phyloP scores from a whole-genome alignment of 2,888 invertebrate genomes.

The Patella pellucida region DNA sequence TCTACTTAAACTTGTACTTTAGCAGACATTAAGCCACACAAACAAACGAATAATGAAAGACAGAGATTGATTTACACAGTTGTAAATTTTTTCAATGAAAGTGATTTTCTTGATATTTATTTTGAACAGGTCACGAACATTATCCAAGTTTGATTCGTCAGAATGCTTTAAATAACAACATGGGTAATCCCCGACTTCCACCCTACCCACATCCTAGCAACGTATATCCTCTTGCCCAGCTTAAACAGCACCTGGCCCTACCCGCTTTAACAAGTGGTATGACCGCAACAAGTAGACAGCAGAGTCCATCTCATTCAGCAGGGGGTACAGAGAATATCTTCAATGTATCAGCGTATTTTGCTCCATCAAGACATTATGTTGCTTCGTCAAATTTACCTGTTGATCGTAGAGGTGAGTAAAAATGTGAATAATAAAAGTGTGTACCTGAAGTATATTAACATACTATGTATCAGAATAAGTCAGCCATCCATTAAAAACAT shows the following conservation, averaged over 20 bases:
- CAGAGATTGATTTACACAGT: too few species aligned
- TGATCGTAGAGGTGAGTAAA: conserved; percentile 52
- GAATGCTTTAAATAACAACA: conserved; percentile 66
- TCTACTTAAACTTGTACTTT: too few species aligned
- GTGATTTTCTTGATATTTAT: not conserved
- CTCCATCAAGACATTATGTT: conserved; percentile 83
- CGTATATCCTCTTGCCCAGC: conserved; percentile 86
- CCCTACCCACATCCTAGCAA: conserved; percentile 90
- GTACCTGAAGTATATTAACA: too few species aligned
- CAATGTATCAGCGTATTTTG: conserved; percentile 84
- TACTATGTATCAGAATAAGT: too few species aligned
- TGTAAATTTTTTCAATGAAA: not conserved
- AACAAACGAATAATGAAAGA: too few species aligned
- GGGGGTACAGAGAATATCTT: conserved; percentile 77
- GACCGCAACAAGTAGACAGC: conserved; percentile 36
- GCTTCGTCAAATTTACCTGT: conserved; percentile 68
- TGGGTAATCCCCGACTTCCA: conserved; percentile 86
- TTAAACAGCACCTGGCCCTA: conserved; percentile 75
- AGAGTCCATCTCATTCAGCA: conserved; percentile 70
- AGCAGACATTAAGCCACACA: too few species aligned
- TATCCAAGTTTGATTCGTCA: conserved; percentile 62
- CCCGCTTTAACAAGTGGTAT: conserved; percentile 47
- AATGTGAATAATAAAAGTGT: too few species aligned
- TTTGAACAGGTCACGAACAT: conserved; percentile 53
- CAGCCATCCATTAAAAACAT: too few species aligned